phyloP scores from a whole-genome alignment of 30 jellyfish, hydroid and myxozoan species.

The Cassiopea xamachana region DNA sequence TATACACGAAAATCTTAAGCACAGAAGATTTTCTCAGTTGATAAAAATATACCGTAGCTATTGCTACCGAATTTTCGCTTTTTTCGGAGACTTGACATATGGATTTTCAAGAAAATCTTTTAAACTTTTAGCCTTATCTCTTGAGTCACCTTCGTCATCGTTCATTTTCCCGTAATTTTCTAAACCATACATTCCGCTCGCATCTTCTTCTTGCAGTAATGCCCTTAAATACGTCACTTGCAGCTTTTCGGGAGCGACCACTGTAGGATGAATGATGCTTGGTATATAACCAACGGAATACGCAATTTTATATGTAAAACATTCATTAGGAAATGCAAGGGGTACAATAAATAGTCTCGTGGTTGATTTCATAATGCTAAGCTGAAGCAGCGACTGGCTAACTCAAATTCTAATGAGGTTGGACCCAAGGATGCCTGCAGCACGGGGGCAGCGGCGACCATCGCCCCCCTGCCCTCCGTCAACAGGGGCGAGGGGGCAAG shows the following conservation, averaged over 20 bases:
- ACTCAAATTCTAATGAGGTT: too few species aligned
- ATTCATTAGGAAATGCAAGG: too few species aligned
- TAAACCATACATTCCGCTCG: neutral
- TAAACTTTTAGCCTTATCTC: constrained; percentile 43
- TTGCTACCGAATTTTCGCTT: constrained; percentile 36
- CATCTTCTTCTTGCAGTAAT: constrained; percentile 59
- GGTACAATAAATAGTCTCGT: too few species aligned
- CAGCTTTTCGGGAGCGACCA: constrained; percentile 53
- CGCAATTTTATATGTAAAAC: neutral
- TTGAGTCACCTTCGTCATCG: constrained; percentile 47
- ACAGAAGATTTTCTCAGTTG: too few species aligned
- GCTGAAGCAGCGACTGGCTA: too few species aligned
- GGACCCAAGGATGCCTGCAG: too few species aligned
- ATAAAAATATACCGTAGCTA: neutral
- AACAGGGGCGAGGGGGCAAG: too few species aligned
- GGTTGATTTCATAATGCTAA: too few species aligned
- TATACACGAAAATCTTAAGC: too few species aligned
- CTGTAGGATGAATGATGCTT: constrained; percentile 6
- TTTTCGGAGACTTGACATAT: constrained; percentile 56
- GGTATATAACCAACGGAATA: neutral
- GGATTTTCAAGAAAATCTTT: constrained; percentile 70
- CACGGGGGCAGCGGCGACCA: too few species aligned
- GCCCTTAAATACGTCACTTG: constrained; percentile 60
- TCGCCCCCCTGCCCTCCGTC: too few species aligned
- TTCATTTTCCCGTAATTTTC: constrained; percentile 3